Evolutionary conservation across 2,888 invertebrate genomes (phyloP).

Genomic region (Diploptera punctata): DNA sequence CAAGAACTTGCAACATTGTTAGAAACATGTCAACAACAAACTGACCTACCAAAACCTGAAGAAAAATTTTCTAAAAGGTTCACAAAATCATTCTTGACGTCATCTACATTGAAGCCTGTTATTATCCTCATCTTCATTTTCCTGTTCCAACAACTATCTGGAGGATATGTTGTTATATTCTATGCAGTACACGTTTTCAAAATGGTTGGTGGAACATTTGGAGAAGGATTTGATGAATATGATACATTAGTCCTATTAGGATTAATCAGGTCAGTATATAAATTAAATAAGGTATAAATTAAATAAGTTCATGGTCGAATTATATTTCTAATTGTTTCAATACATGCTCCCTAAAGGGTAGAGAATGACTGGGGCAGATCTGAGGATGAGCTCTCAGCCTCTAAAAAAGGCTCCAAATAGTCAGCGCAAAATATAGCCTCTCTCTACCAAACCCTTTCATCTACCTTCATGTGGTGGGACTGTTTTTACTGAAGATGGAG

Average conservation of each 20-base stretch:
- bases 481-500: too few species aligned
- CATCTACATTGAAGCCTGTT: slow-evolving; percentile 59
- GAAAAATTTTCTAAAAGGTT: not conserved
- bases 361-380: too few species aligned
- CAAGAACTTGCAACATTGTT: not conserved
- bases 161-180: slow-evolving; percentile 64
- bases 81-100: not conserved
- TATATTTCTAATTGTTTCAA: too few species aligned
- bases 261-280: not conserved
- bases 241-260: slow-evolving; percentile 60
- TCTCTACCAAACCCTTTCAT: too few species aligned
- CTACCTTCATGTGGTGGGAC: too few species aligned
- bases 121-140: slow-evolving; percentile 58
- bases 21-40: not conserved
- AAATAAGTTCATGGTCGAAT: too few species aligned
- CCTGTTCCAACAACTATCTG: slow-evolving; percentile 63
- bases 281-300: too few species aligned
- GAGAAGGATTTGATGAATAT: slow-evolving; percentile 56
- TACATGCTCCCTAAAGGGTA: too few species aligned
- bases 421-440: too few species aligned
- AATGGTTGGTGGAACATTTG: slow-evolving; percentile 57
- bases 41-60: not conserved
- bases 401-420: too few species aligned
- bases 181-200: slow-evolving; percentile 63
- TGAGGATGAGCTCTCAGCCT: too few species aligned